Evolutionary conservation across 2,888 invertebrate species (phyloP).

Genomic region (Chalcosyrphus nemorum): DNA sequence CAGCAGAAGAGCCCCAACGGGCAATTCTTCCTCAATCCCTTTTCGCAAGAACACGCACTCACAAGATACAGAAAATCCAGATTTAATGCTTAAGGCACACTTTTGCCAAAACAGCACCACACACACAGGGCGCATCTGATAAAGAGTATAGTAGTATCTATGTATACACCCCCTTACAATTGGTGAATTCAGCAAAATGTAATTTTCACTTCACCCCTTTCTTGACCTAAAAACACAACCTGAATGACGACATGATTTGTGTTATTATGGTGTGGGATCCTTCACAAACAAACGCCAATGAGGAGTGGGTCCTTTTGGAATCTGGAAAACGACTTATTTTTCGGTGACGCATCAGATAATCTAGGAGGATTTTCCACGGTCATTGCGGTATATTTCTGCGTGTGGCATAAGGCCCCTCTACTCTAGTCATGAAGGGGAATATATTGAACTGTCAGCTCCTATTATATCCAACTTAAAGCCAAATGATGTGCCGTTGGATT

Average conservation of each 20-base stretch:
- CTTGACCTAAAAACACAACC: slow-evolving; percentile 44
- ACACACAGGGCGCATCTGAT: slow-evolving; percentile 28
- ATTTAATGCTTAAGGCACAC: slow-evolving; percentile 39
- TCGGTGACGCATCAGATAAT: slow-evolving; percentile 17
- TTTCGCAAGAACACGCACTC: slow-evolving; percentile 20
- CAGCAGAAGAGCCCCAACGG: slow-evolving; percentile 3
- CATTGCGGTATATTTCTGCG: slow-evolving; percentile 5
- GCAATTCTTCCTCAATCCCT: slow-evolving; percentile 15
- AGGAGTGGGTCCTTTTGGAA: not conserved
- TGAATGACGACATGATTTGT: slow-evolving; percentile 36
- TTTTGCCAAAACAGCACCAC: slow-evolving; percentile 14
- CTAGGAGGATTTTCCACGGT: slow-evolving; percentile 12
- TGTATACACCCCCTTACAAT: not conserved
- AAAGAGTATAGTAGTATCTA: not conserved
- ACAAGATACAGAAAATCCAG: slow-evolving; percentile 16
- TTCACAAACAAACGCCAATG: not conserved
- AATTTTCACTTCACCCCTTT: slow-evolving; percentile 42
- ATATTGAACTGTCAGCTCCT: slow-evolving; percentile 31
- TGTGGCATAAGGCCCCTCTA: not conserved
- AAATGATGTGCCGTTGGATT: slow-evolving; percentile 55
- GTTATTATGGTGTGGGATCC: not conserved
- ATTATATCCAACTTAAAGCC: slow-evolving; percentile 38
- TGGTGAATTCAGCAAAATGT: not conserved
- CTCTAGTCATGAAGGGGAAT: not conserved
- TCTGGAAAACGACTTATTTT: slow-evolving; percentile 13